These are phyloP conservation scores for Caenorhabditis remanei DNA, from an alignment of 1,140 invertebrate genomes.

Conservation along the genomic window DNA sequence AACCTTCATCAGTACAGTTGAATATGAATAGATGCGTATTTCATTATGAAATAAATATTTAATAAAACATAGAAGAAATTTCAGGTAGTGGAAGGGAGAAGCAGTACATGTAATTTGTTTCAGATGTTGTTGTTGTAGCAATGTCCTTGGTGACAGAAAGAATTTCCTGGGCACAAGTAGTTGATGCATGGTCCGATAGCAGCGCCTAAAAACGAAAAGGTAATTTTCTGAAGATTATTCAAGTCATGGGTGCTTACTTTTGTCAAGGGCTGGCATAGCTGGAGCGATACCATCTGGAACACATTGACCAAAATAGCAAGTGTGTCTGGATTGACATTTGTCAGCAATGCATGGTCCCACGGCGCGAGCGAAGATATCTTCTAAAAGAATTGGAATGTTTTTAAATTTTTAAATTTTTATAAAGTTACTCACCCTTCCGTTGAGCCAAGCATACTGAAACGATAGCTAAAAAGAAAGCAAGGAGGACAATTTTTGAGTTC, in stretches of 20 bases:
- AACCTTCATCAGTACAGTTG: background rate
- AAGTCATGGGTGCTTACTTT: background rate
- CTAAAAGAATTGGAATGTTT: background rate
- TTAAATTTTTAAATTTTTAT: background rate
- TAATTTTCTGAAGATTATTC: background rate
- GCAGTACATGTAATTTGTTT: background rate
- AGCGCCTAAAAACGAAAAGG: background rate
- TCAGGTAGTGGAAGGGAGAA: background rate
- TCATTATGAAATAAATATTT: background rate
- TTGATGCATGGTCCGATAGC: constrained; percentile 58
- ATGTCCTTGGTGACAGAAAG: constrained; percentile 54
- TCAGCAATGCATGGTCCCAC: constrained; percentile 62
- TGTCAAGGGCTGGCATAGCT: constrained; percentile 50
- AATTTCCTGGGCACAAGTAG: constrained; percentile 34
- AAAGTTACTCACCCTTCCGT: constrained; percentile 3
- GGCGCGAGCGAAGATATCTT: constrained; percentile 52
- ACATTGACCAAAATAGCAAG: constrained; percentile 62
- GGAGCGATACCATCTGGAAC: constrained; percentile 57
- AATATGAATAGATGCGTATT: background rate
- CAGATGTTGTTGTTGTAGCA: constrained; percentile 30
- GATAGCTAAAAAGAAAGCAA: background rate
- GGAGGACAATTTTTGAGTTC: constrained; percentile 34
- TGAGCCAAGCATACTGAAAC: background rate
- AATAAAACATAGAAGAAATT: background rate
- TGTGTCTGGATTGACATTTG: constrained; percentile 49